A percentile compares a stretch with the other conserved stretches of the same genome.
phyloP scores from a whole-genome alignment of 2,888 invertebrate species.

The Plebejus argus region DNA sequence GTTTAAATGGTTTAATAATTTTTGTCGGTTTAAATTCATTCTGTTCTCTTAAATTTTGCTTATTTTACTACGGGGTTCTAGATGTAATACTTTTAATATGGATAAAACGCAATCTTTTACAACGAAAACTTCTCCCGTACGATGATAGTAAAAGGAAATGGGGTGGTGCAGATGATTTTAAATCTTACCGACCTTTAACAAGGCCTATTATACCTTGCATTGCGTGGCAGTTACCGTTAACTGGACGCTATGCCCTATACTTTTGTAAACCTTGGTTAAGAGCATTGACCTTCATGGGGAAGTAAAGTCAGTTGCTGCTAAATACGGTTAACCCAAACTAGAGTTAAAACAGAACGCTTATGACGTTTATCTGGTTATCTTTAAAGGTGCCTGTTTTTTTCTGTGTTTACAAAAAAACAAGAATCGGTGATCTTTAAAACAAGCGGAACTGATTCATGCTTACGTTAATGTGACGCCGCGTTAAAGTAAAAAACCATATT shows the following conservation, averaged over 20 bases:
- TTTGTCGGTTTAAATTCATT: too few relatives aligned
- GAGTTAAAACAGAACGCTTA: slow-evolving; percentile 20
- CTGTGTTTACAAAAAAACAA: background rate
- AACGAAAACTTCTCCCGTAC: slow-evolving; percentile 1
- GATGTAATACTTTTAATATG: too few relatives aligned
- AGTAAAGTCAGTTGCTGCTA: slow-evolving; percentile 41
- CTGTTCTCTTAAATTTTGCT: too few relatives aligned
- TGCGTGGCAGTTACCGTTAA: slow-evolving; percentile 40
- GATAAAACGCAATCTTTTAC: slow-evolving; percentile 1
- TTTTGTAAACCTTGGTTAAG: slow-evolving; percentile 52
- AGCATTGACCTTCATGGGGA: slow-evolving; percentile 48
- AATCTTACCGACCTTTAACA: slow-evolving; percentile 9
- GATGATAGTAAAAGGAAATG: slow-evolving; percentile 18
- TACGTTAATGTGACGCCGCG: background rate
- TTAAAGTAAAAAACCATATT: too few relatives aligned
- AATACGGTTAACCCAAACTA: slow-evolving; percentile 32
- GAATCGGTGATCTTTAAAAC: background rate
- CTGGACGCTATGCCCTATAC: slow-evolving; percentile 46
- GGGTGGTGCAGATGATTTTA: slow-evolving; percentile 1
- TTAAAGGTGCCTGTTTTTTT: slow-evolving; percentile 15
- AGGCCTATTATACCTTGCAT: slow-evolving; percentile 8
- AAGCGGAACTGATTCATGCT: background rate
- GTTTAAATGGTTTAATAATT: too few relatives aligned
- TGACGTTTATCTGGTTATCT: slow-evolving; percentile 20
- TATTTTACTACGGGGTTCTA: too few relatives aligned